Base-by-base conservation (phyloP, 2,113 vertebrate genomes). In the Taurulus bubalis region DNA sequence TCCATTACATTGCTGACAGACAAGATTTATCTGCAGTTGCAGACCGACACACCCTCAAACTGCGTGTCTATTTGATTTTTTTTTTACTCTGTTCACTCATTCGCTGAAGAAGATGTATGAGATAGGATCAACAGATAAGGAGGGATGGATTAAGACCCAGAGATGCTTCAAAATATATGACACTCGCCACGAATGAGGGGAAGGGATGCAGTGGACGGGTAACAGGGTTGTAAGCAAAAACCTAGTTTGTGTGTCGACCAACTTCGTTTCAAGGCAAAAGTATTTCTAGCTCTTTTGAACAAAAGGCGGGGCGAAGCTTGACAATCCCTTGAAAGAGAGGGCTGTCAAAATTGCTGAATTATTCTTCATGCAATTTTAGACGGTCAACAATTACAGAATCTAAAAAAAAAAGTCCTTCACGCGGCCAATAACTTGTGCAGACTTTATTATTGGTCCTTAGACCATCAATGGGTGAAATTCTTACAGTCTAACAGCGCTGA, bases 1-100 rank as follows among this genome's bases (percentile, higher is more conserved):
- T 85, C 74, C 78, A 89, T 86, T 87, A 84, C 62, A 75, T 71
- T 79, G 88, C 77, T 89, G 83, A 81, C 85, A 79, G 76, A 58
- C 18, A 51, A 83, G 56, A 87, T 84, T 86, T 87, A 87, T 87
- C 80, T 85, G 62, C 71, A 77, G 63, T 85, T 77, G 80, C 71
- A 65, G 73, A 59, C 49, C 67, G 51, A 60, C 64, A 80, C 55
- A 51, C 45, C 45, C 47, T 66, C 38, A 77, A 75, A 72, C 34
- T 38, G 49, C 32, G 6, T 63, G n/a, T 69, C 53, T 70, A 22
- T 69, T 85, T 67, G 81, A 77, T 9, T 72, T 84, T 68, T 83
- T 82, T 60, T 49, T 64, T 72, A 75, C 63, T 30, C 26, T 28
- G 32, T 67, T 55, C 28, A 58, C 58, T 73, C 71, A 32, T 47